Evolutionary conservation across 2,888 invertebrate genomes (phyloP), one percentile per base, ranked within the genome.

Genomic region (Phyllotreta cruciferae): DNA sequence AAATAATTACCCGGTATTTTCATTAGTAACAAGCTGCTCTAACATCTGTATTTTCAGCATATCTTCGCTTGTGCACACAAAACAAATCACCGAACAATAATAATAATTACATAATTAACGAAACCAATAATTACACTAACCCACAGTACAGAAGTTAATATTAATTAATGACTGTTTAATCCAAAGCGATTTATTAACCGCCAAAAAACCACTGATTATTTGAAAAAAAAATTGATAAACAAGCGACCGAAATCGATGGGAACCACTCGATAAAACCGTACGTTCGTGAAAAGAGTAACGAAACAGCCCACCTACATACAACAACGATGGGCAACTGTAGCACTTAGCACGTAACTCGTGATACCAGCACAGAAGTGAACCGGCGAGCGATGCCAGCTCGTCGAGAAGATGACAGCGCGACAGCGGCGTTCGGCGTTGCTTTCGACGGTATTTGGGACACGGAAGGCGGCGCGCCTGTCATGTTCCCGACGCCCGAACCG

Each of bases 11-110:
- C 80, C 80, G 36, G 77, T 77, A 67, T 72, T 76, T 66, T 89
- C 89, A 80, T 87, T 88, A 79, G 85, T 88, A 80, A 88, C 88
- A 77, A 89, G 86, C 76, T 89, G 89, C 77, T 90, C 89, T 83
- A 90, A 83, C 89, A 90, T 88, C 80, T 90, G 90, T 83, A 90
- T 89, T 84, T 90, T 89, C 82, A 90, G 82, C 90, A 90, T 90
- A 83, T 64, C 72, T 75, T 37, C 60, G 39, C 41, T 37, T 34
- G 44, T 62, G n/a, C 11, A 52, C 42, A 11, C n/a, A 60, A 60
- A 66, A 64, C 77, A 68, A 68, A 61, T 62, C 10, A n/a, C 35
- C 53, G 42, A 62, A 60, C 36, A 10, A 50, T 35, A 45, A 58
- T 50, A 45, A 11, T 52, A 65, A 65, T 45, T 55, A 62, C 62